phyloP scores from a whole-genome alignment of 2,888 invertebrate species.

The Patella depressa region DNA sequence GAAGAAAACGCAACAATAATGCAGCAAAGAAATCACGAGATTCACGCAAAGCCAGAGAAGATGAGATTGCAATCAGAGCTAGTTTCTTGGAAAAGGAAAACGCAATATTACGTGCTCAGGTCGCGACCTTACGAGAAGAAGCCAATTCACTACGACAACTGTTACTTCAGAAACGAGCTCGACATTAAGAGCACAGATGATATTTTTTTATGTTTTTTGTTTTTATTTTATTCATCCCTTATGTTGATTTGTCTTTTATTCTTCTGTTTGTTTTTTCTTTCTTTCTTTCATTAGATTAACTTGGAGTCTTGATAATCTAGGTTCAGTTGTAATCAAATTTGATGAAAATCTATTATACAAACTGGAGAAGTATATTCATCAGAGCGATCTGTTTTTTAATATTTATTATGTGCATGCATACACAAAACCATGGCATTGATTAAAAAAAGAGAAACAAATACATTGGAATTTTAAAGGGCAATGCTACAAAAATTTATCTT shows the following conservation, averaged over 20 bases:
- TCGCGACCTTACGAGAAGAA: slow-evolving; percentile 85
- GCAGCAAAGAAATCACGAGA: slow-evolving; percentile 94
- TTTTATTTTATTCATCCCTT: not conserved
- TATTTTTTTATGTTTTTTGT: slow-evolving; percentile 4
- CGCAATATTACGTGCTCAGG: slow-evolving; percentile 85
- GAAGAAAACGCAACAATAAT: slow-evolving; percentile 88
- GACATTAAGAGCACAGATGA: not conserved
- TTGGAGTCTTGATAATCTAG: too few relatives aligned
- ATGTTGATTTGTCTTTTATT: not conserved
- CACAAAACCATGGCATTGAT: too few relatives aligned
- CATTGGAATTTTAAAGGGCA: too few relatives aligned
- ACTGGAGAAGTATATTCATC: too few relatives aligned
- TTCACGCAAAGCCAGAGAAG: slow-evolving; percentile 87
- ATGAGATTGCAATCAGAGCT: slow-evolving; percentile 88
- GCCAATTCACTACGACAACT: slow-evolving; percentile 80
- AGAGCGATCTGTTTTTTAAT: too few relatives aligned
- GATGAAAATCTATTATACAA: too few relatives aligned
- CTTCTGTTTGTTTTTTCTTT: slow-evolving; percentile 6
- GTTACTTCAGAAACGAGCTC: slow-evolving; percentile 73
- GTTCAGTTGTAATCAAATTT: too few relatives aligned
- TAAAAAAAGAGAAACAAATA: too few relatives aligned
- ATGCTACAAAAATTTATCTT: too few relatives aligned
- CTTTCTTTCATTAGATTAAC: not conserved
- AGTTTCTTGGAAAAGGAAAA: slow-evolving; percentile 90
- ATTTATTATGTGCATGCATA: too few relatives aligned